These are phyloP conservation scores for Hirtodrosophila confusa DNA, from an alignment of 2,888 invertebrate species.

Conservation along the genomic window DNA sequence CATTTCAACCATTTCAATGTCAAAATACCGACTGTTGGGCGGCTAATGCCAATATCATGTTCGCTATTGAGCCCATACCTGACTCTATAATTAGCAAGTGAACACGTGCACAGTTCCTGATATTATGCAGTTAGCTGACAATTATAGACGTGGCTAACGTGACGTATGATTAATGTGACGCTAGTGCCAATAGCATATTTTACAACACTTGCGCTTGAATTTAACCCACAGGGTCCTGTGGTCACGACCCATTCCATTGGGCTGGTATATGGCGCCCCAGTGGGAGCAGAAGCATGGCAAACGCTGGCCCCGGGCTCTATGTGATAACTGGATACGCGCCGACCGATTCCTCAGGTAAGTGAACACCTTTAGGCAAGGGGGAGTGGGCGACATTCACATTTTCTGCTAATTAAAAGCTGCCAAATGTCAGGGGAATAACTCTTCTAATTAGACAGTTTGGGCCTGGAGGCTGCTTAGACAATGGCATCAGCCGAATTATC, in stretches of 20 bases:
- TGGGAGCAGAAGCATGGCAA: constrained; percentile 93
- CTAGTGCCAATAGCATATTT: background rate
- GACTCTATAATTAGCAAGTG: constrained; percentile 2
- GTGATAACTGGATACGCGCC: constrained; percentile 95
- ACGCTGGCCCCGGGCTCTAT: constrained; percentile 92
- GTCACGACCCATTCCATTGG: constrained; percentile 96
- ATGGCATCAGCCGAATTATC: too few relatives aligned
- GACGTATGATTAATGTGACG: constrained; percentile 38
- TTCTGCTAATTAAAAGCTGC: constrained; percentile 61
- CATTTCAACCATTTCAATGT: constrained; percentile 6
- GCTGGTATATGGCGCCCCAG: constrained; percentile 95
- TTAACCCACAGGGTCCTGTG: constrained; percentile 87
- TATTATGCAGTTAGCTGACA: constrained; percentile 1
- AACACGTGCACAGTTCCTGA: constrained; percentile 1
- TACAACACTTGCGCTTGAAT: background rate
- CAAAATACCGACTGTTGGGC: background rate
- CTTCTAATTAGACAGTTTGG: constrained; percentile 52
- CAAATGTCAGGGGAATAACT: constrained; percentile 18
- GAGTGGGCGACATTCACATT: constrained; percentile 45
- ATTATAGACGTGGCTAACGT: constrained; percentile 2
- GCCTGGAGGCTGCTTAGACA: constrained; percentile 4
- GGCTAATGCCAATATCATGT: constrained; percentile 24
- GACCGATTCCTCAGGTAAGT: constrained; percentile 88
- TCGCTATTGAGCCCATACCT: too few relatives aligned
- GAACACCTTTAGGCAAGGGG: background rate